Percentiles rank a stretch among this genome's conserved stretches.
Conservation (phyloP, 2,113 vertebrate genomes). For the Psittacus erithacus region DNA sequence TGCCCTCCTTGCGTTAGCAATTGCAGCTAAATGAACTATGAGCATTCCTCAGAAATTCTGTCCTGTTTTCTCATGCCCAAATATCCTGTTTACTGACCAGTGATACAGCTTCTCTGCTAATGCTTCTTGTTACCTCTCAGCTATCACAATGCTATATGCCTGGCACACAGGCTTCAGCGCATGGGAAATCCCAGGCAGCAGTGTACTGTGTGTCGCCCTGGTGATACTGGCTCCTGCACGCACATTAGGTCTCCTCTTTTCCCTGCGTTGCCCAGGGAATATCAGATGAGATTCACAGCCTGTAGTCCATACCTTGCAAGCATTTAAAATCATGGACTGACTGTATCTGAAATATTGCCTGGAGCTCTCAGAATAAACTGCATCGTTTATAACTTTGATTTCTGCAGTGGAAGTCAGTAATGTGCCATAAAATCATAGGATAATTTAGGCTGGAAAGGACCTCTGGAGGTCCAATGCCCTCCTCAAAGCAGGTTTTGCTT, state of each 20-base stretch:
- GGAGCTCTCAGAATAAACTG: background rate
- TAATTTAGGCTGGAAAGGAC: background rate
- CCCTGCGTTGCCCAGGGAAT: background rate
- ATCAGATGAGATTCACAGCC: background rate
- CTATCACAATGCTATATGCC: background rate
- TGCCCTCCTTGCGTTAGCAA: background rate
- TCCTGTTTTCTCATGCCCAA: background rate
- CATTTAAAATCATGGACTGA: background rate
- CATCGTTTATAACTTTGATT: background rate
- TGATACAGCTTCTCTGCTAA: background rate
- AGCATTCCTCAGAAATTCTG: background rate
- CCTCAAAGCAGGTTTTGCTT: background rate
- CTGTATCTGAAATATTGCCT: background rate
- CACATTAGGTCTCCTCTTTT: background rate
- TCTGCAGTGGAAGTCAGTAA: background rate
- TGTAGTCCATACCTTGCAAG: background rate
- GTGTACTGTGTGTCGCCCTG: rapidly evolving
- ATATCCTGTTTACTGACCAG: background rate
- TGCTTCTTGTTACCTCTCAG: background rate
- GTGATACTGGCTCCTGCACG: background rate
- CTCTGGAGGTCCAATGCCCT: background rate
- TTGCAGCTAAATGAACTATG: rapidly evolving
- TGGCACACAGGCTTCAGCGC: background rate
- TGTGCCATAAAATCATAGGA: background rate
- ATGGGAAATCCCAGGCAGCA: background rate